A percentile compares a stretch with the other conserved stretches of the same genome.
phyloP scores from a whole-genome alignment of 2,113 vertebrate species.

The Heterotilapia buettikoferi region DNA sequence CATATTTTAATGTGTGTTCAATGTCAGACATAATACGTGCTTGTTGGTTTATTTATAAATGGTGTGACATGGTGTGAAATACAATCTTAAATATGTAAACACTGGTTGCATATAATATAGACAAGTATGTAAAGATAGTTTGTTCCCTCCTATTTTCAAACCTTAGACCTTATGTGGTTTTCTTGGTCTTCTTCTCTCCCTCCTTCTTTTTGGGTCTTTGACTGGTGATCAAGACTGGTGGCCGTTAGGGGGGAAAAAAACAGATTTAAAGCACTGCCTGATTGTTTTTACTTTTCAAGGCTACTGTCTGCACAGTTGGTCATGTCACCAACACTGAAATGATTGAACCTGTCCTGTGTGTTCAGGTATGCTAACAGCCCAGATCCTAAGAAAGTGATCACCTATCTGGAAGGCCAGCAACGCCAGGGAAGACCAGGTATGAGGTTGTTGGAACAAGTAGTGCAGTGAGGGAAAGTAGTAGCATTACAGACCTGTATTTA shows the following conservation, averaged over 20 bases:
- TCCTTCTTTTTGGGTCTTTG: neutral
- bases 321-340: neutral
- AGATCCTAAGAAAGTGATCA: constrained; percentile 61
- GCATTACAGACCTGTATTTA: neutral
- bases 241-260: neutral
- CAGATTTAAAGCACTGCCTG: neutral
- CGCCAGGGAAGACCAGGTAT: constrained; percentile 57
- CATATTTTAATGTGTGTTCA: neutral
- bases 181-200: neutral
- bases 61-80: neutral
- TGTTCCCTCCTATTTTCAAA: neutral
- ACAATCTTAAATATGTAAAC: neutral
- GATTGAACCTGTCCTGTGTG: neutral
- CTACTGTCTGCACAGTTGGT: neutral
- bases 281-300: neutral
- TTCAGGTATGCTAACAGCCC: constrained; percentile 59
- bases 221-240: neutral
- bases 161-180: neutral
- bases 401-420: constrained; percentile 62
- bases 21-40: neutral
- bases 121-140: neutral
- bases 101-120: neutral
- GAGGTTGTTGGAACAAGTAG: neutral
- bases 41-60: neutral
- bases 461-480: neutral